Percentiles rank a stretch among this genome's conserved stretches.
phyloP scores from a whole-genome alignment of 2,797 vertebrate species.

The Anabacerthia variegaticeps region DNA sequence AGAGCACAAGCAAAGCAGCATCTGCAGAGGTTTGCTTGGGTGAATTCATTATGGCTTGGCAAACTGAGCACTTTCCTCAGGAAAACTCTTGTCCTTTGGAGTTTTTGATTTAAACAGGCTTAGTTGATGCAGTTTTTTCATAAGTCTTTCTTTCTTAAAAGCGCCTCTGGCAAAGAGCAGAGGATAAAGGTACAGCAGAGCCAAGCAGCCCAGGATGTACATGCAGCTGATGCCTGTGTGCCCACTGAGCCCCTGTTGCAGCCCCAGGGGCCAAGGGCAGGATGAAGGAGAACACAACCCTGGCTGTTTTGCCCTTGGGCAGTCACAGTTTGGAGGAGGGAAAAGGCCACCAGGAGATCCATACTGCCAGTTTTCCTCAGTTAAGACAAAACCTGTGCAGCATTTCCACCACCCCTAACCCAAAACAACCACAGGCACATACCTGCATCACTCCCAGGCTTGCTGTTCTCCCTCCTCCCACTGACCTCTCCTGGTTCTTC shows the following conservation, averaged over 20 bases:
- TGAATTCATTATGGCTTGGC: neutral
- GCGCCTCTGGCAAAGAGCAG: neutral
- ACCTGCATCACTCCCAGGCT: rapidly evolving
- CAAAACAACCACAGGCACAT: rapidly evolving
- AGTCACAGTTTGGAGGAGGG: rapidly evolving
- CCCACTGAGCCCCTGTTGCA: neutral
- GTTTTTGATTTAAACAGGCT: constrained; percentile 23
- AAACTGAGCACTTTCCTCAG: neutral
- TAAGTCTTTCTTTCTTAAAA: constrained; percentile 11
- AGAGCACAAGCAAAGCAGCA: neutral
- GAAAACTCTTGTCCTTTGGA: constrained; percentile 11
- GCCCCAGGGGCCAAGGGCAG: neutral
- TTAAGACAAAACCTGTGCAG: rapidly evolving
- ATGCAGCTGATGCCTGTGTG: rapidly evolving
- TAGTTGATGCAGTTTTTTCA: neutral
- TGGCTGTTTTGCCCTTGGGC: rapidly evolving
- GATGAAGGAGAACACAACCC: neutral
- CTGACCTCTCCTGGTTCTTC: rapidly evolving
- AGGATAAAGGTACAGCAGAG: neutral
- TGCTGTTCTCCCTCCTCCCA: rapidly evolving
- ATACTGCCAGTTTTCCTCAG: rapidly evolving
- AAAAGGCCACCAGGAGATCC: neutral
- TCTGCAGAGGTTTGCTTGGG: neutral
- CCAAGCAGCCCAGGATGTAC: neutral
- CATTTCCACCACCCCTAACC: rapidly evolving